Base-by-base conservation (phyloP, 2,888 invertebrate genomes). In the Noctua fimbriata region DNA sequence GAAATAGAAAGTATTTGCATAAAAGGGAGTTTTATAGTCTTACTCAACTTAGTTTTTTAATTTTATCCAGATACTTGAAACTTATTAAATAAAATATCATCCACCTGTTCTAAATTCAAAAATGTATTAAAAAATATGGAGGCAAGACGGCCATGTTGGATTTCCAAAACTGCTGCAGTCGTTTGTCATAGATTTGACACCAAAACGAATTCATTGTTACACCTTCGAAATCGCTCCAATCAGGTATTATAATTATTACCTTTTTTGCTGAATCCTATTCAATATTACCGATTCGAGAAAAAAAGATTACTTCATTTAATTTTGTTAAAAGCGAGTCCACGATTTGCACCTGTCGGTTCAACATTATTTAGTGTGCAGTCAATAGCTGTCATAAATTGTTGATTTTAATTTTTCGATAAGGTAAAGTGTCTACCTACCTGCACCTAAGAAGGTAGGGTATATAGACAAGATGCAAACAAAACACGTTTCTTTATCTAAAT, bases 131-230 rank as follows among this genome's bases (percentile, higher is more conserved):
- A 47, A 47, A 81, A 69, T 52, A 2, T 47, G 7, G 10, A 24
- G n/a, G 0, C 18, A n/a, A 10, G 21, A 2, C 69, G 12, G 32
- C 84, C 80, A 84, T 85, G 16, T 80, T 87, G 28, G 44, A 44
- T 85, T 76, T 60, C 14, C 32, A 47, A 76, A 72, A 44, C 47
- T n/a, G 44, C 7, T 36, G 36, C 67, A 71, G n/a, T 58, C 63
- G 16, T 85, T 76, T 76, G 21, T 87, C 66, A 76, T 74, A 63
- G 28, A 69, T 73, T 69, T 66, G 74, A 87, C 69, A 75, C 55
- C 55, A 66, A 63, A 84, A 75, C 71, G 24, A 85, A 85, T 85
- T 76, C 60, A 44, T 84, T 87, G 69, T 83, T 67, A 66, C n/a
- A 66, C 36, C 12, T 28, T 47, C 16, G 7, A 63, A 63, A 44